Base-by-base conservation (phyloP, 2,888 invertebrate species). In the Fragum fragum region DNA sequence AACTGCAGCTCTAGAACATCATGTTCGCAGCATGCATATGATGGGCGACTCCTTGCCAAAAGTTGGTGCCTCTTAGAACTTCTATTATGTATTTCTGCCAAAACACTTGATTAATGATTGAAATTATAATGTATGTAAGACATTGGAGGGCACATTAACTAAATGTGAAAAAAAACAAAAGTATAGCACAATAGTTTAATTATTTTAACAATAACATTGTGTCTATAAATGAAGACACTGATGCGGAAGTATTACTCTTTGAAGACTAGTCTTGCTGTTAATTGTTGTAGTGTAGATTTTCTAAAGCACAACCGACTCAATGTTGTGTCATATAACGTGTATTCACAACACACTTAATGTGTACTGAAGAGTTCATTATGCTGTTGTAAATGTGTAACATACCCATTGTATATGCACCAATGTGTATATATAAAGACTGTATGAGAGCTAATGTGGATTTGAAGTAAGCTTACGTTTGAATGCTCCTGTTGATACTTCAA, bases 1-100 rank as follows among this genome's bases (percentile, higher is more conserved):
- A 96, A 96, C 98, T 95, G 97, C 97, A 80, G 98, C 98, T 88
- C 96, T 99, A 94, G 99, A 99, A 96, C 98, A 98, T 94, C 99
- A 99, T 96, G 97, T 99, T 95, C 96, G 99, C 93, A 98, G 98
- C 82, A 99, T 99, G 81, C 91, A 92, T 73, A 76, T 90, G 71
- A 81, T 83, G 9, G 86, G 83, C 16, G 86, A 87, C 71, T 75
- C 89, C 5, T 71, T 81, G 32, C 85, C 87, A 32, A 81, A 86
- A n/a, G 75, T 88, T 16, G 87, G 79, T 18, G 88, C 88, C 26
- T 82, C 81, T 36, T 77, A 78, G 47, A 14, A 18, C 5, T 47
- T 47, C 18, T 16, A 6, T 36, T 9, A 36, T 36, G 32, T 36
- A 9, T 36, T 9, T 36, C 32, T 36, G 32, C 9, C 32, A 36